Base-by-base conservation (phyloP, 2,888 invertebrate genomes). In the Rhamphomyia laevipes region DNA sequence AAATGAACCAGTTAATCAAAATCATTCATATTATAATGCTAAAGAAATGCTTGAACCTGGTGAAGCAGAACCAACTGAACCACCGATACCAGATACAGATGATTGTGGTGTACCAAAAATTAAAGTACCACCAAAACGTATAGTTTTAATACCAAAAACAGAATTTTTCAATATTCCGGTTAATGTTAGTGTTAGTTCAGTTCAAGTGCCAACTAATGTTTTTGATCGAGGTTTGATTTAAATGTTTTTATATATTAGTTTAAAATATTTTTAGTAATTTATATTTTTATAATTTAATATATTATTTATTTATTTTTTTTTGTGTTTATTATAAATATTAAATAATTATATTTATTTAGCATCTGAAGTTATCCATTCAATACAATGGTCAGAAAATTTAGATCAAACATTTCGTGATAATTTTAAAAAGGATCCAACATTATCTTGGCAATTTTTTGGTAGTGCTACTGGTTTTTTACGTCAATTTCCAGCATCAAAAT, bases 361-460 rank as follows among this genome's bases (percentile, higher is more conserved):
- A 49, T 77, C 83, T 48, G 84, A 86, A 60, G 89, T 96, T 7
- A 81, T 94, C 52, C 84, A 88, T 69, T 93, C 92, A 33, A 92
- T 97, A 53, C 84, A 86, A 64, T 99, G 99, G 99, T 94, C 96
- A 4, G 86, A 91, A 65, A 85, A 86, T 58, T 75, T 99, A 59
- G 93, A 96, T 68, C 80, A 83, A 48, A 87, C 84, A 57, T 97
- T 96, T 71, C 80, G 81, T 57, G 81, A 84, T 63, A 95, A 95
- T 71, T 86, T 86, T 64, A 81, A 84, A 64, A 78, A 79, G 51
- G 90, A 93, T 69, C 88, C 89, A 15, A 85, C 89, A 4, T 74
- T 95, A 40, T 89, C 90, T 5, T 99, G 96, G 93, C 99, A 99
- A 73, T 96, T 93, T 70, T 99, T 97, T 70, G 96, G 97, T 55